A percentile compares a stretch with the other conserved stretches of the same genome.
These are phyloP conservation scores for Taeniopygia guttata DNA, from an alignment of 2,797 vertebrate species.

Conservation along the genomic window DNA sequence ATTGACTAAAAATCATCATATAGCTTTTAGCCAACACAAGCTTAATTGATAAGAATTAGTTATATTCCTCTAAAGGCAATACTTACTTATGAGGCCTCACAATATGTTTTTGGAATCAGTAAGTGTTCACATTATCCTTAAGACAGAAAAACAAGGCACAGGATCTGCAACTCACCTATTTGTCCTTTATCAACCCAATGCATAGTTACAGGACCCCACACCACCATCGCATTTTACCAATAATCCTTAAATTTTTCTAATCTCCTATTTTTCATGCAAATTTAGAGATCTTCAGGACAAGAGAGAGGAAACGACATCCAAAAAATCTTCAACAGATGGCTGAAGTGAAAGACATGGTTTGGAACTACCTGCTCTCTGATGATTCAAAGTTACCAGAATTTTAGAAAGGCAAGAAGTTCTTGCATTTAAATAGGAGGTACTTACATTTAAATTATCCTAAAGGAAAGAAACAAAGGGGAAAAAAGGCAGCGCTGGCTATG, in stretches of 20 bases:
- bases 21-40: neutral
- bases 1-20: neutral
- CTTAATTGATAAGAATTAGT: neutral
- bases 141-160: neutral
- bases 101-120: neutral
- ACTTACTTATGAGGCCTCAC: neutral
- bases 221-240: neutral
- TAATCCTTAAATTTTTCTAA: neutral
- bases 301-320: neutral
- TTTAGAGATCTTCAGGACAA: neutral
- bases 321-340: neutral
- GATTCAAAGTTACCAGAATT: neutral
- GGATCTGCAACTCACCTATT: neutral
- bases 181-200: neutral
- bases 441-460: neutral
- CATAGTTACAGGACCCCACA: neutral
- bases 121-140: neutral
- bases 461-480: neutral
- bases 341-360: neutral
- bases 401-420: neutral
- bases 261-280: neutral
- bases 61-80: neutral
- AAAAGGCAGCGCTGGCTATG: neutral
- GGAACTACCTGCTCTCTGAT: neutral
- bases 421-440: neutral